Evolutionary conservation across 2,888 invertebrate species (phyloP).

Genomic region (Drosophila quinaria): DNA sequence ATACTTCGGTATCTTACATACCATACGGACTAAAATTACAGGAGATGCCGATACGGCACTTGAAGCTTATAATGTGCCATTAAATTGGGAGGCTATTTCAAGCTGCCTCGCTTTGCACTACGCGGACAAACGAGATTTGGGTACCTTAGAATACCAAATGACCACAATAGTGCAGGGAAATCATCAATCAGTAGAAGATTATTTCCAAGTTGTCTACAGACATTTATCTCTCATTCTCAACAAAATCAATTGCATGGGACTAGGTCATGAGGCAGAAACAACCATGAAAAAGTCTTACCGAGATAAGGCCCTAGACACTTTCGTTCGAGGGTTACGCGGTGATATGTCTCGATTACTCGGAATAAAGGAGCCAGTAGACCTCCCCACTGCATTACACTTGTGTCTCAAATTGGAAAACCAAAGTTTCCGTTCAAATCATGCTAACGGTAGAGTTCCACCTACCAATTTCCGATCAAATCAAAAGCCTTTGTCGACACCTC

Average conservation of each 20-base stretch:
- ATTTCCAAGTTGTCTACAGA: constrained; percentile 12
- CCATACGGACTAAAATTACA: neutral
- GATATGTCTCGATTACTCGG: neutral
- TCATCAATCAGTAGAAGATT: constrained; percentile 23
- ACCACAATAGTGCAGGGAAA: constrained; percentile 4
- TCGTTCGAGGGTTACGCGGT: constrained; percentile 1
- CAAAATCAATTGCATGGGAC: constrained; percentile 20
- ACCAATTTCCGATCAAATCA: neutral
- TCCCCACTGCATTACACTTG: neutral
- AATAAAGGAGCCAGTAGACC: neutral
- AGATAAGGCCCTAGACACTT: constrained; percentile 21
- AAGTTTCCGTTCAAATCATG: neutral
- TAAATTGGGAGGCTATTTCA: constrained; percentile 3
- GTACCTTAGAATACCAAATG: neutral
- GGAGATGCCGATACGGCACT: neutral
- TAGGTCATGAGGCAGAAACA: constrained; percentile 12
- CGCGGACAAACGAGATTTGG: constrained; percentile 6
- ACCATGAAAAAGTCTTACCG: constrained; percentile 13
- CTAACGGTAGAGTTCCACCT: neutral
- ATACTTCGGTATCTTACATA: constrained; percentile 16
- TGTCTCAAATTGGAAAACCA: neutral
- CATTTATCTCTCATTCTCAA: constrained; percentile 20
- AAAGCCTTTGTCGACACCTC: neutral
- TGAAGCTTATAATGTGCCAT: neutral
- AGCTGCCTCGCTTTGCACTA: neutral